Evolutionary conservation across 2,888 invertebrate species (phyloP).

Genomic region (Macaria liturata): DNA sequence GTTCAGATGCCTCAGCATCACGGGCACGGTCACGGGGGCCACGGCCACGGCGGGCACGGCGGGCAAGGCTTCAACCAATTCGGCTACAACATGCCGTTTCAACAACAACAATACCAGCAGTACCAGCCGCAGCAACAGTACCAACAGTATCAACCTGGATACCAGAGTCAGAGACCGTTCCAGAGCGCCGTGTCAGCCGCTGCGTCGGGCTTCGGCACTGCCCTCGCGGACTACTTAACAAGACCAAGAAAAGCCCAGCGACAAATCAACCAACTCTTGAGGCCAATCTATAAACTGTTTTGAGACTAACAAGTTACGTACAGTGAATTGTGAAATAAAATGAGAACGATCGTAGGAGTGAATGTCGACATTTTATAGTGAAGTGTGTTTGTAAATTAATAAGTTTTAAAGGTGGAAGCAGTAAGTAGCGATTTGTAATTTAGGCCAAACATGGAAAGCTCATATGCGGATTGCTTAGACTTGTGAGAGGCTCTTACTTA

Average conservation of each 20-base stretch:
- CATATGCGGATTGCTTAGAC: too few species aligned
- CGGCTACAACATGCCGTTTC: conserved; percentile 25
- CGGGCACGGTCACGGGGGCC: conserved; percentile 41
- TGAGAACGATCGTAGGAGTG: conserved; percentile 21
- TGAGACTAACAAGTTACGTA: conserved; percentile 36
- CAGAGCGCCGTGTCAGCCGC: conserved; percentile 66
- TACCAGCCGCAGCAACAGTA: conserved; percentile 31
- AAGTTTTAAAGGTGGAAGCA: too few species aligned
- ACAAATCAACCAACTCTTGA: conserved; percentile 63
- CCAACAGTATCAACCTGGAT: conserved; percentile 29
- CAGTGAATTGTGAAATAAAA: conserved; percentile 17
- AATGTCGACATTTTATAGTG: conserved; percentile 12
- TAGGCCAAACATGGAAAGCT: too few species aligned
- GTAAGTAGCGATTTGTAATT: too few species aligned
- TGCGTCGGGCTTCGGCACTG: conserved; percentile 79
- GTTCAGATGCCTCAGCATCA: conserved; percentile 41
- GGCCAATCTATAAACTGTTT: conserved; percentile 67
- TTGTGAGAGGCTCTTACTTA: too few species aligned
- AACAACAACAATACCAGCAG: conserved; percentile 29
- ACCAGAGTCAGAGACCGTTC: conserved; percentile 58
- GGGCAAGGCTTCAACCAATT: conserved; percentile 24
- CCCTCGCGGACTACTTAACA: conserved; percentile 71
- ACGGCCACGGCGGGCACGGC: conserved; percentile 34
- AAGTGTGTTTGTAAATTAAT: background rate
- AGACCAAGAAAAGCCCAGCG: conserved; percentile 65